Evolutionary conservation across 1,140 invertebrate genomes (phyloP).

Genomic region (Globodera rostochiensis): DNA sequence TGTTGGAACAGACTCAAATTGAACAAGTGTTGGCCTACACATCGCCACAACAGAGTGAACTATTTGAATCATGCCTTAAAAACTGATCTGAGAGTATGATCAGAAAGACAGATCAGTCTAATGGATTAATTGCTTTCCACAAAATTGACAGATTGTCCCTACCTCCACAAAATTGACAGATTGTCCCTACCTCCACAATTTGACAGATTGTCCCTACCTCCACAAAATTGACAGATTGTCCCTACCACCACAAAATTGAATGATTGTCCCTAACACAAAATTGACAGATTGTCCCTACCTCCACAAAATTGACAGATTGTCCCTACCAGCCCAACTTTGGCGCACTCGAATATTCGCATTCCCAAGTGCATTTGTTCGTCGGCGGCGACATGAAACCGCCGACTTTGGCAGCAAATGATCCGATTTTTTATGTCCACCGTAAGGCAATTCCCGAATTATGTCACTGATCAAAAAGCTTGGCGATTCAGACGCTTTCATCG

Average conservation of each 20-base stretch:
- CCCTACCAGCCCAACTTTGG: conserved; percentile 60
- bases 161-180: no score
- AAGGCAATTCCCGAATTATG: conserved; percentile 18
- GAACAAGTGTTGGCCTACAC: conserved; percentile 56
- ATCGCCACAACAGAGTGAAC: conserved; percentile 51
- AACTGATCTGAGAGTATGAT: no score
- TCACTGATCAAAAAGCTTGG: conserved; percentile 63
- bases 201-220: no score
- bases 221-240: no score
- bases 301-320: conserved; percentile 42
- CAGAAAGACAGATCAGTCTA: no score
- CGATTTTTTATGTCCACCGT: conserved; percentile 58
- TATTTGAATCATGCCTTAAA: no score
- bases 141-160: no score
- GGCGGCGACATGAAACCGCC: conserved; percentile 56
- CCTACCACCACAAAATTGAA: no score
- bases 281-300: no score
- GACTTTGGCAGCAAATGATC: conserved; percentile 43
- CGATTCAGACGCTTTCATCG: conserved; percentile 66
- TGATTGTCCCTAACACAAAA: no score
- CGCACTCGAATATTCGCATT: conserved; percentile 61
- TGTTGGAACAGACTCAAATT: conserved; percentile 50
- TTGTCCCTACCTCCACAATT: not conserved
- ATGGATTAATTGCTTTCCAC: no score
- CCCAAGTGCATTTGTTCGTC: conserved; percentile 58